Evolutionary conservation across 2,797 vertebrate species (phyloP), one percentile per base, ranked within the genome.

Genomic region (Bradypodion ventrale): DNA sequence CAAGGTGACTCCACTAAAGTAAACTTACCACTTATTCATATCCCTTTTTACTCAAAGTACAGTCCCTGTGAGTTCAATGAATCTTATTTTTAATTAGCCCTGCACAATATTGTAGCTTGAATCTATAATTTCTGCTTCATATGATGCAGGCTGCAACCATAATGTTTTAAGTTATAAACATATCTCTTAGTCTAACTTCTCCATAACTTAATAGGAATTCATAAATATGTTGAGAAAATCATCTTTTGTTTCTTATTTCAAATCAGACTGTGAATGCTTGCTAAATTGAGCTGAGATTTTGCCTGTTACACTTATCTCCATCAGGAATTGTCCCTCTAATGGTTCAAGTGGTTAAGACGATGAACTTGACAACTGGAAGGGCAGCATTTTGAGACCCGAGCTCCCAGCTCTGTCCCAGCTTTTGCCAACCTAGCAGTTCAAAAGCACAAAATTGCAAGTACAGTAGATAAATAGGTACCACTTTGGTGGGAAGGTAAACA

Each of bases 131-230:
- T 65, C 8, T 78, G 29, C 63, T 32, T 32, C 35, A 78, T 25
- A 4, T 23, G 68, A 75, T 75, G 46, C 69, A 62, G 85, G 37
- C 60, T 9, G 66, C 85, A 65, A 37, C 85, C 19, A 23, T 62
- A 73, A 87, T 23, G 27, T 75, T 82, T 52, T 65, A 79, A 40
- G 21, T 66, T 83, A 70, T 69, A 87, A 44, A 59, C 13, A 0
- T 73, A 44, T 13, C 46, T 25, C 70, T 29, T 19, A 49, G 21
- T 2, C 29, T 10, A 63, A 27, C 4, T 2, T n/a, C 10, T 32
- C 69, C 69, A 42, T 25, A 72, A 23, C 25, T 74, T n/a, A n/a
- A 49, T 16, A 49, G n/a, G 74, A 74, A 23, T 49, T 5, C 12
- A 19, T n/a, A 74, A 16, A 13, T 49, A 74, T 19, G 29, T 49